Base-by-base conservation (phyloP, 2,113 vertebrate species). In the Phyllopteryx taeniolatus region DNA sequence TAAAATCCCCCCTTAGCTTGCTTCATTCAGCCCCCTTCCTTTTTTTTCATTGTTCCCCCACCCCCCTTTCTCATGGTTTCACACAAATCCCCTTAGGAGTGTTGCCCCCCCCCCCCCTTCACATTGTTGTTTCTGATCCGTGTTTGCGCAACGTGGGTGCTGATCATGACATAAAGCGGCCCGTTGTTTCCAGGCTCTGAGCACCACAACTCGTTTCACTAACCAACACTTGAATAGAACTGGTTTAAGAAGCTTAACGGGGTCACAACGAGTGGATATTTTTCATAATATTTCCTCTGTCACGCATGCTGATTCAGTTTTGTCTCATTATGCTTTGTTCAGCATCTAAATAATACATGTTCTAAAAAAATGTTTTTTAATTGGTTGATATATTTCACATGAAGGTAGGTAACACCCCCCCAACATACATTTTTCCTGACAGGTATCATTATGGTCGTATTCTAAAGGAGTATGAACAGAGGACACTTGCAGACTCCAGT, bases 381-480 rank as follows among this genome's bases (percentile, higher is more conserved):
- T 70, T 49, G 57, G 20, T 51, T 64, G 15, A 2, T 9, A 43
- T n/a, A 57, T 13, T 3, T 62, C 31, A 74, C 31, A 13, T 61
- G 22, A 2, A 49, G 59, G 22, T 8, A n/a, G 51, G 14, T 54
- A 8, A 35, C 54, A 39, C 33, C 54, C 33, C 71, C 42, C 70
- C 44, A n/a, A 0, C 60, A 39, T 39, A 44, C 53, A 17, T 78
- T 14, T 59, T 68, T 72, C 75, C 8, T 49, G 20, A 8, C 85
- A 92, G 91, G 86, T 81, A 92, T 83, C 90, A 92, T 79, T 83
- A 86, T 63, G 59, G 75, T 3, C 81, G 74, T 47, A 83, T 91
- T 66, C 74, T 83, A 43, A 76, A 86, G 72, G 56, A 85, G 57
- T 76, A 76, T 65, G 63, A 83, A 56, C 70, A 59, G 67, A 84